Base-by-base conservation (phyloP, 2,113 vertebrate genomes). In the Podiceps cristatus region DNA sequence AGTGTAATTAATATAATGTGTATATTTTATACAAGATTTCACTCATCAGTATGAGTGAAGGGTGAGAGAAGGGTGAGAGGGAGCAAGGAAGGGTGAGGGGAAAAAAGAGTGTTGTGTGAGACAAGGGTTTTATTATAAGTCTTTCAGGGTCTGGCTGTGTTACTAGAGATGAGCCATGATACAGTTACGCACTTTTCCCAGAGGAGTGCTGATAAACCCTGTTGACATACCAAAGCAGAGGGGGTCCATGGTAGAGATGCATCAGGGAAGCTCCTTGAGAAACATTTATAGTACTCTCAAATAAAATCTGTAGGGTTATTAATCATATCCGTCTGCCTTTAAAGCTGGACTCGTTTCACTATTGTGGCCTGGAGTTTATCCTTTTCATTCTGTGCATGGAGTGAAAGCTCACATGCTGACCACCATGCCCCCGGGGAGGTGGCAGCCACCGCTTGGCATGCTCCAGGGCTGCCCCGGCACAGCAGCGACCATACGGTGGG, bases 401-500 rank as follows among this genome's bases (percentile, higher is more conserved):
- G 14, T 37, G 83, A 67, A 64, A 52, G 29, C 66, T 76, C 22
- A 42, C 0, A 2, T 47, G 63, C 66, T 76, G 88, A 35, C 11
- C 22, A 13, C 44, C 1, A 0, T 42, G 33, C 7, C 16, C 37
- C 24, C 0, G 2, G 33, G 56, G 47, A 45, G 40, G 27, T 5
- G 7, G 25, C 66, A 76, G 17, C 29, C 0, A 1, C 20, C 3
- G 1, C 35, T 75, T 58, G n/a, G 44, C 44, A 20, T 10, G 1
- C 44, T 58, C 12, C 0, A 0, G 55, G 33, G 37, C 35, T 68
- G 37, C 37, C 37, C 37, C 37, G 28, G 40, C 37, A 22, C 52
- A 18, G 18, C 45, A 52, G 42, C 3, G 10, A 9, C 44, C 2
- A 0, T 24, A 13, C 0, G 0, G 8, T 44, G 37, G 58, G 49